phyloP scores from a whole-genome alignment of 2,797 vertebrate genomes.

The Coendou prehensilis region DNA sequence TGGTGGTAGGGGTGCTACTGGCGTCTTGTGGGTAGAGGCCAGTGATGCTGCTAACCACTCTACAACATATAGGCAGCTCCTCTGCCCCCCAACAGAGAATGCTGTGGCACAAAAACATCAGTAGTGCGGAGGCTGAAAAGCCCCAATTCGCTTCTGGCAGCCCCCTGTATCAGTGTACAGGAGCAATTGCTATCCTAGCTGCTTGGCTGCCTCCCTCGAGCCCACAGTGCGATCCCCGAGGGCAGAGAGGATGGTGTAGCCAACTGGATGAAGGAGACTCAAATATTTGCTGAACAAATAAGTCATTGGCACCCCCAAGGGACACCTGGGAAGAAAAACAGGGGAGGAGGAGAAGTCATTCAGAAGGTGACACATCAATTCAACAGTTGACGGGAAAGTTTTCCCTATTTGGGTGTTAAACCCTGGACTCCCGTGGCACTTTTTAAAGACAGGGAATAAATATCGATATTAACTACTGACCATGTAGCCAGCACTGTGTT shows the following conservation, averaged over 20 bases:
- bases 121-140: neutral
- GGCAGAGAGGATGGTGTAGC: neutral
- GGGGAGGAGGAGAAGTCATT: neutral
- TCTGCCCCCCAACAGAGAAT: neutral
- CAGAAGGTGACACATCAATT: neutral
- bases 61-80: neutral
- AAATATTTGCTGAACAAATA: neutral
- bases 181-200: rapidly evolving
- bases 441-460: slow-evolving; percentile 1
- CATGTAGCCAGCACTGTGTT: neutral
- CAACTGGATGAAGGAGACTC: neutral
- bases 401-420: neutral
- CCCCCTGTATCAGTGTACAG: no score
- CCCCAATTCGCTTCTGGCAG: neutral
- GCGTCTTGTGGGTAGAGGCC: no score
- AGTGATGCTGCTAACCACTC: neutral
- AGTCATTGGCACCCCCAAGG: neutral
- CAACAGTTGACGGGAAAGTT: neutral
- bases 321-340: neutral
- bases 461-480: slow-evolving; percentile 48
- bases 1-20: neutral
- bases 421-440: neutral
- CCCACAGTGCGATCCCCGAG: neutral
- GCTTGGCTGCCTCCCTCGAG: neutral
- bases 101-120: neutral